Evolutionary conservation across 2,888 invertebrate genomes (phyloP), one percentile per base, ranked within the genome.

Genomic region (Ophion slaviceki): DNA sequence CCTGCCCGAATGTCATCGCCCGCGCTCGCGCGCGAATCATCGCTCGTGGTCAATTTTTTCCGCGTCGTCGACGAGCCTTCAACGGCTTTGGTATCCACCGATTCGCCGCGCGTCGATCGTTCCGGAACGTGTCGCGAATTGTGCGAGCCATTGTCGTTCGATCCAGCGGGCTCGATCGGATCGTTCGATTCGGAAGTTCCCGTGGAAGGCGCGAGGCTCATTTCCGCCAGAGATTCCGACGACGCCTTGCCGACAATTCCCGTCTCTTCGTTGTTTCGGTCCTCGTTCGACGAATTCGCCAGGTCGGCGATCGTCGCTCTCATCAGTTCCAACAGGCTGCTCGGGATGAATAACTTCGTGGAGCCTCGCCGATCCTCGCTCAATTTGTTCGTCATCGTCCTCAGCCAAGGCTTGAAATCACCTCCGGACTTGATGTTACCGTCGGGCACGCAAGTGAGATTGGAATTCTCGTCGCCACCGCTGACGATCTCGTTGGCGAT

Each of bases 271-370:
- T n/a, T 32, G 7, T 57, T 59, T 10, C 11, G 5, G 2, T 53
- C 59, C 28, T 40, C 11, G 11, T 20, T 17, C 20, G 40, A 32
- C 7, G 11, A 36, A n/a, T n/a, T 10, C 5, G 5, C 40, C 7
- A 40, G 40, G 40, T 40, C 40, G 40, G 40, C 1, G 40, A 40
- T 40, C 40, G 40, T 36, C 40, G 66, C 24, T 28, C 62, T 75
- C 45, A 86, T 77, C 3, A 68, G n/a, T n/a, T 80, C 28, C 14
- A 83, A 59, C 20, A 86, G 17, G 10, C 62, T 53, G 8, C 83
- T 36, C 24, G 82, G 68, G 17, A 86, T 66, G 14, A 67, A 68
- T n/a, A 80, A 14, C 24, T 74, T 61, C 24, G 71, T 5, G 1
- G 45, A 36, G 11, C 80, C 68, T 4, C 47, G 11, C 2, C 7